Conservation (phyloP, 2,888 invertebrate genomes). For the Didymodactylos carnosus region DNA sequence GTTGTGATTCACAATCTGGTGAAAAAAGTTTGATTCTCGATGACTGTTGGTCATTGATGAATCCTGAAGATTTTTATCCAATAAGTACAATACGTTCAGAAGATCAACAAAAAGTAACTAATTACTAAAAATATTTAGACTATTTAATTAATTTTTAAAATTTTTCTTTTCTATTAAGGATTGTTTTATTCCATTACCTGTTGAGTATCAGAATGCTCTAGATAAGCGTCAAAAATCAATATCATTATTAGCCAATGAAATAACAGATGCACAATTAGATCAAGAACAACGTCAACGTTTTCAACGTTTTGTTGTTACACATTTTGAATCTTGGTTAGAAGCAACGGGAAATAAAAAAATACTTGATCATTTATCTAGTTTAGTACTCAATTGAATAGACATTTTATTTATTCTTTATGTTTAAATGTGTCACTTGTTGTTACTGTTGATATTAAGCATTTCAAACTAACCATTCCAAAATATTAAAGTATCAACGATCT, state of each 20-base stretch:
- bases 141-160: background rate
- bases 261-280: background rate
- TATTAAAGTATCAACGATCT: no score
- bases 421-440: no score
- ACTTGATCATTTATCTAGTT: background rate
- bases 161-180: background rate
- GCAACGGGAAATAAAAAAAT: background rate
- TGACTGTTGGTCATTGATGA: constrained; percentile 26
- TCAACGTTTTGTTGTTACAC: background rate
- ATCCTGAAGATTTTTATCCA: constrained; percentile 26
- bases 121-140: no score
- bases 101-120: background rate
- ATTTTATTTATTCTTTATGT: no score
- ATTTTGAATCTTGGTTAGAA: background rate
- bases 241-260: background rate
- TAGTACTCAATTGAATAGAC: no score
- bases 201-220: background rate
- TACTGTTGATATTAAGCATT: no score
- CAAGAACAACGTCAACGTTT: background rate
- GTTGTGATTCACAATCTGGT: constrained; percentile 24
- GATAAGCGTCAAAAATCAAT: background rate
- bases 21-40: constrained; percentile 18
- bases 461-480: no score
- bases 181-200: background rate
- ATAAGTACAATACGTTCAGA: constrained; percentile 18